Conservation (phyloP, 2,888 invertebrate species). For the Phalera bucephala region DNA sequence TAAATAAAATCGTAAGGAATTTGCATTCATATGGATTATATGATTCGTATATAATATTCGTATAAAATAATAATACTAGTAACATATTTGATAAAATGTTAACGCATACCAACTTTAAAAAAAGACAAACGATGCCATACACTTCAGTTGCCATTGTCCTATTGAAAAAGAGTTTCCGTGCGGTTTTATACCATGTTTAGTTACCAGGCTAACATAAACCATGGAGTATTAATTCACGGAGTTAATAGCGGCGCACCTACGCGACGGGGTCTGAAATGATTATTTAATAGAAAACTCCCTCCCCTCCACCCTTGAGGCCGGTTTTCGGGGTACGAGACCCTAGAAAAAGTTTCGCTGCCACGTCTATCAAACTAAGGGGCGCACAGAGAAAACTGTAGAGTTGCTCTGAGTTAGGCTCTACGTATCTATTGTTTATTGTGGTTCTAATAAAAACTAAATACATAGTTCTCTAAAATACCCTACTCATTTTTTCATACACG, state of each 20-base stretch:
- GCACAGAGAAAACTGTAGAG: slow-evolving; percentile 46
- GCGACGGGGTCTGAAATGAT: slow-evolving; percentile 64
- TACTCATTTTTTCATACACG: no score
- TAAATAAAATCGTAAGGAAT: no score
- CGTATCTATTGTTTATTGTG: neutral
- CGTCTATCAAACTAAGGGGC: slow-evolving; percentile 67
- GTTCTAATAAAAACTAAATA: neutral
- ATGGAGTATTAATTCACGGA: slow-evolving; percentile 53
- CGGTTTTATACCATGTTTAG: no score
- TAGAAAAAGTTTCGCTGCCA: slow-evolving; percentile 71
- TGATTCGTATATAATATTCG: no score
- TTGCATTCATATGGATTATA: no score
- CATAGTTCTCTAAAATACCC: no score
- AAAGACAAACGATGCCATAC: no score
- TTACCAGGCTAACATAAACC: slow-evolving; percentile 29
- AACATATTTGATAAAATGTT: no score
- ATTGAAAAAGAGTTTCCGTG: no score
- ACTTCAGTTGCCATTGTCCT: no score
- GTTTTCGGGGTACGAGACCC: slow-evolving; percentile 61
- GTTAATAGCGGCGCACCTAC: slow-evolving; percentile 61
- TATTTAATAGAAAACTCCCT: slow-evolving; percentile 72
- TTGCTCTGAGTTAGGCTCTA: slow-evolving; percentile 14
- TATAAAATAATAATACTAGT: no score
- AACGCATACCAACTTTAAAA: no score
- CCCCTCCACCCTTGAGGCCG: slow-evolving; percentile 48